Evolutionary conservation across 1,140 invertebrate species (phyloP).

Genomic region (Andricus grossulariae): DNA sequence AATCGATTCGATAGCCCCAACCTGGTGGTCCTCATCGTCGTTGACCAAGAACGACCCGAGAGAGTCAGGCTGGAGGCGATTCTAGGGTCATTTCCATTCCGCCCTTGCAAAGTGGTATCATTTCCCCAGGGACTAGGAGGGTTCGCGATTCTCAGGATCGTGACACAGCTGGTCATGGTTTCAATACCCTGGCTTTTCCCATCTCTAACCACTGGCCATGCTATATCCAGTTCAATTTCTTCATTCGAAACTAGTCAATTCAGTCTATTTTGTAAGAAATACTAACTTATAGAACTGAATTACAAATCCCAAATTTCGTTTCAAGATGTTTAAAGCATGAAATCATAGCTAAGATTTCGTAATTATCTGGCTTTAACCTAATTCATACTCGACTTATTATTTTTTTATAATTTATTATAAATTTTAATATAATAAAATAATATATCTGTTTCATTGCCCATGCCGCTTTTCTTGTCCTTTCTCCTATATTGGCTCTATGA

Average conservation of each 20-base stretch:
- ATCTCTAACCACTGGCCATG: conserved; percentile 8
- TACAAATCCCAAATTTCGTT: no score
- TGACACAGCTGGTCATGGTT: conserved; percentile 59
- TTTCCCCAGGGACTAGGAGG: conserved; percentile 68
- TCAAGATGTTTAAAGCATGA: no score
- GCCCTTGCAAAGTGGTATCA: conserved; percentile 74
- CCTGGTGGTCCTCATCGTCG: conserved; percentile 62
- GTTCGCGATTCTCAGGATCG: conserved; percentile 53
- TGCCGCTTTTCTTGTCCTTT: no score
- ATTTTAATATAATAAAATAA: no score
- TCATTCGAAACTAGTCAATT: background rate
- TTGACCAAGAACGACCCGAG: conserved; percentile 67
- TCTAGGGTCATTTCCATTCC: conserved; percentile 73
- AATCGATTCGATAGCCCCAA: conserved; percentile 29
- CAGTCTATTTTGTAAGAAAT: no score
- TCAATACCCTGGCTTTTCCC: conserved; percentile 41
- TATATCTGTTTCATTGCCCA: no score
- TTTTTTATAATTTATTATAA: no score
- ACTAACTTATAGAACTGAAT: no score
- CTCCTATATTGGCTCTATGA: no score
- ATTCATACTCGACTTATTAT: no score
- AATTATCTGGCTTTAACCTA: no score
- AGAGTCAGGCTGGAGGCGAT: conserved; percentile 55
- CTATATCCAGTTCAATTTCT: background rate
- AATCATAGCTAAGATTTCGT: conserved; percentile 31